Evolutionary conservation across 2,888 invertebrate genomes (phyloP), one percentile per base, ranked within the genome.

Genomic region (Ligdia adustata): DNA sequence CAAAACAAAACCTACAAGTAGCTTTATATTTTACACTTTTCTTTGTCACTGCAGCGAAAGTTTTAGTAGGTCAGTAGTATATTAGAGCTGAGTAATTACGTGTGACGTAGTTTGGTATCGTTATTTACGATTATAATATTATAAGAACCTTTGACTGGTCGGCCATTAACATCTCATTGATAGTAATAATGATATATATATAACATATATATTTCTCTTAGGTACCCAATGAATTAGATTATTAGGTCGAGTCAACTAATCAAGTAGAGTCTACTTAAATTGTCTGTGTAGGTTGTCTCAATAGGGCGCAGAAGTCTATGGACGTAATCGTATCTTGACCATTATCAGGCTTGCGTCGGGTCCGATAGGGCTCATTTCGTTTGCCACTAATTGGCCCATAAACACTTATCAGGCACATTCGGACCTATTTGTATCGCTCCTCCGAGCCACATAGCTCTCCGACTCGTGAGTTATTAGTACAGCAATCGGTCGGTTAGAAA

Each of bases 381-480:
- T 78, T 71, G 69, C 72, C 75, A 73, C 79, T 83, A 81, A 82
- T 82, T 82, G 79, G 68, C 61, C 73, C 64, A 79, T 83, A 84
- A 83, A 82, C 80, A 81, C 79, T 82, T 83, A 82, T 85, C 83
- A 76, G 75, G 70, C 66, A 74, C 74, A 72, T 72, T 75, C 66
- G 69, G 69, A 65, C 64, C 71, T 66, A 66, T 66, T 69, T 69
- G 68, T 69, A 73, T 72, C 72, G 72, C 66, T 59, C 60, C 66
- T 66, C 57, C 49, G 63, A 70, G 73, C 74, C 72, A 77, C 79
- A 81, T 75, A 72, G 74, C 70, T 65, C 22, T 68, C 68, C 66
- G 65, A 72, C 66, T 68, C 64, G 33, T 40, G 43, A 49, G 6
- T 33, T 39, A 45, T 39, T 39, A 15, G 39, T 13, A 28, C 4